Base-by-base conservation (phyloP, 2,113 vertebrate species). In the Plecotus auritus region DNA sequence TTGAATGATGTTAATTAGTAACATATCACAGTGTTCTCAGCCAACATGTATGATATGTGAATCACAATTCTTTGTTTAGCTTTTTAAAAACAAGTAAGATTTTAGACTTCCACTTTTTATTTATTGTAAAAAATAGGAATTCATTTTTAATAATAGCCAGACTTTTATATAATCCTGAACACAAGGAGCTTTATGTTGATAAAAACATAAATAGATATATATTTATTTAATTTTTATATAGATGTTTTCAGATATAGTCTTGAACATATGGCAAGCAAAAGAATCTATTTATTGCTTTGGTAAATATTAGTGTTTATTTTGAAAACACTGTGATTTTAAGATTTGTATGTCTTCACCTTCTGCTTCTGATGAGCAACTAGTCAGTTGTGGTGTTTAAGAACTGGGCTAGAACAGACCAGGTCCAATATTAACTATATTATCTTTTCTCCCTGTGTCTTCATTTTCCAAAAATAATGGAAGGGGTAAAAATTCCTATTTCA, bases 101-200 rank as follows among this genome's bases (percentile, higher is more conserved):
- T 84, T 82, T 92, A 90, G 10, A 40, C 28, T 80, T 90, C 12
- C 0, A 61, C 35, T 78, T 85, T 82, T 85, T 67, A 64, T 70
- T 96, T 92, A 93, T 88, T 88, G 5, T 74, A 66, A 92, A 87
- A 95, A 70, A 45, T 30, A 90, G 11, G 49, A 28, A 61, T 89
- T 86, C 1, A 72, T 85, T 95, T 92, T n/a, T n/a, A 67, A 7
- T 85, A 18, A 69, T 30, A n/a, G 22, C 16, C 54, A 72, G 74
- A 67, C 4, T 7, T 74, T 92, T 23, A 66, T 86, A 82, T 56
- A 59, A 85, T 91, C 6, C 91, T 85, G 49, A 92, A 78, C 3
- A 64, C 73, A 61, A 85, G 6, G 20, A 5, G 4, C 26, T 84
- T 91, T 85, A 67, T 35, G 42, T 69, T 84, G 70, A 84, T 94